These are phyloP conservation scores for Penaeus chinensis DNA, from an alignment of 1,140 invertebrate species.

Conservation along the genomic window DNA sequence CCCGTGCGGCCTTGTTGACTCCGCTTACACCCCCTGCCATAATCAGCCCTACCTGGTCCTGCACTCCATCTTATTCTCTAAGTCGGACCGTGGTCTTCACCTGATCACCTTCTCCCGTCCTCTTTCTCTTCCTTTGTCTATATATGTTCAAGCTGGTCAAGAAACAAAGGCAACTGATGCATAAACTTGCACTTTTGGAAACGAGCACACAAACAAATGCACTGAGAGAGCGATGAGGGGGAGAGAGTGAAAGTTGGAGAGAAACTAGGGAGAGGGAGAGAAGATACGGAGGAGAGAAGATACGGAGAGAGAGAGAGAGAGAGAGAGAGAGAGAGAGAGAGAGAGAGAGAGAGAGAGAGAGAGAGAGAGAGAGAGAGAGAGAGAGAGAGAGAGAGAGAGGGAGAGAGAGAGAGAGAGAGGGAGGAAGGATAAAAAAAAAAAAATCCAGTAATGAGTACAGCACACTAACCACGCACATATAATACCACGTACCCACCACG, in stretches of 20 bases:
- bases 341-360: constrained; percentile 8
- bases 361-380: constrained; percentile 9
- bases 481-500: background rate
- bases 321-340: background rate
- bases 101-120: background rate
- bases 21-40: background rate
- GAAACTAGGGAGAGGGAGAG: background rate
- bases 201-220: background rate
- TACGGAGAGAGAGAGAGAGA: background rate
- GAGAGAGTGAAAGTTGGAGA: background rate
- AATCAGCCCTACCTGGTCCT: background rate
- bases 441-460: background rate
- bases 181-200: no score
- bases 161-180: background rate
- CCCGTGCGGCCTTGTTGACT: no score
- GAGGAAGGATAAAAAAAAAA: background rate
- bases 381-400: constrained; percentile 13
- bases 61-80: background rate
- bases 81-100: background rate
- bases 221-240: background rate
- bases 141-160: background rate
- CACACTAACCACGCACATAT: background rate
- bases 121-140: constrained; percentile 23
- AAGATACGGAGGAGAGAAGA: background rate
- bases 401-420: background rate